Evolutionary conservation across 2,888 invertebrate genomes (phyloP).

Genomic region (Meliscaeva auricollis): DNA sequence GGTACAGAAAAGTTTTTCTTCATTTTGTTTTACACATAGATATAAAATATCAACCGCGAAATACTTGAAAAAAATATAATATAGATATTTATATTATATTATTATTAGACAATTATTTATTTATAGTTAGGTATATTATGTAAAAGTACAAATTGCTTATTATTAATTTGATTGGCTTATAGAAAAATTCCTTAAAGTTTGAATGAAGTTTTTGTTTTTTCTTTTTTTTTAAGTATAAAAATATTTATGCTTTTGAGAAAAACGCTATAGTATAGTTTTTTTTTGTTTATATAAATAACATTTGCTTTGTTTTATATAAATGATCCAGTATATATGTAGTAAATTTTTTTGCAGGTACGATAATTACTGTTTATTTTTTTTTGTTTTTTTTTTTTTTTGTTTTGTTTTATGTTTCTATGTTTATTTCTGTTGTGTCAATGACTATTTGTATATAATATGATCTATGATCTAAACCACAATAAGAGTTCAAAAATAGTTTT

Average conservation of each 20-base stretch:
- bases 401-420: background rate
- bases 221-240: background rate
- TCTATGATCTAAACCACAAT: background rate
- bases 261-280: background rate
- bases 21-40: no score
- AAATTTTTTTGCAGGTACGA: slow-evolving; percentile 20
- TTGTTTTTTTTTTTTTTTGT: background rate
- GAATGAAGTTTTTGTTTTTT: background rate
- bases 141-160: slow-evolving; percentile 20
- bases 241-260: slow-evolving; percentile 10
- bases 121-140: background rate
- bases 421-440: background rate
- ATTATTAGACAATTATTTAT: background rate
- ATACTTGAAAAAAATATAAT: background rate
- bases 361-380: slow-evolving; percentile 5
- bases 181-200: background rate
- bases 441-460: background rate
- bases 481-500: no score
- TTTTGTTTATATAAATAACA: background rate
- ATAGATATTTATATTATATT: background rate
- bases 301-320: slow-evolving; percentile 4
- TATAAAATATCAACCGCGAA: background rate
- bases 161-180: background rate
- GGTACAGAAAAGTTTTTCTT: no score
- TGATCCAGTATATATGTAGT: slow-evolving; percentile 15